phyloP scores from a whole-genome alignment of 2,888 invertebrate species.

The Megastigmus dorsalis region DNA sequence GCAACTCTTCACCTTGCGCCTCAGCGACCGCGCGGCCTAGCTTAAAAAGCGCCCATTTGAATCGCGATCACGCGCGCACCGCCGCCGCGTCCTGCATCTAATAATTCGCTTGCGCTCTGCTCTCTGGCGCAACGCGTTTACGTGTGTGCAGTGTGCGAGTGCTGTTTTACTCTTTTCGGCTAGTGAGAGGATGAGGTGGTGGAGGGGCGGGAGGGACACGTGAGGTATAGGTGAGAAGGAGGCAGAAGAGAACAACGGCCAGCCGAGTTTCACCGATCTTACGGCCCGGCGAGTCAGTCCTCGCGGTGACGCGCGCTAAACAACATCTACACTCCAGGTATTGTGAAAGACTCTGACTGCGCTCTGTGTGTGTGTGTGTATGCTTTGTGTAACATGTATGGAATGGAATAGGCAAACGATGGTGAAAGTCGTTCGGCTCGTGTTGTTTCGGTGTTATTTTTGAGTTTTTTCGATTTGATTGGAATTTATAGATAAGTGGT shows the following conservation, averaged over 20 bases:
- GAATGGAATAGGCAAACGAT: no score
- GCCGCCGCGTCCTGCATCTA: conserved; percentile 41
- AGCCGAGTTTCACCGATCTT: conserved; percentile 33
- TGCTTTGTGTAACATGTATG: no score
- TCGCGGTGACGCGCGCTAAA: conserved; percentile 42
- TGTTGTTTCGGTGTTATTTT: no score
- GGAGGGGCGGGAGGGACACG: background rate
- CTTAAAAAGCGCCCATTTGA: conserved; percentile 47
- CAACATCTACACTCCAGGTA: conserved; percentile 16
- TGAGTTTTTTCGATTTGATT: no score
- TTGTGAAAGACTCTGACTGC: conserved; percentile 8
- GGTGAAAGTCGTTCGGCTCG: no score
- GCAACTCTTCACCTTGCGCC: background rate
- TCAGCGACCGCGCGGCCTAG: no score
- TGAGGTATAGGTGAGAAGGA: no score
- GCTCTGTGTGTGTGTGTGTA: background rate
- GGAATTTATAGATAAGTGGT: no score
- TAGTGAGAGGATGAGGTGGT: background rate
- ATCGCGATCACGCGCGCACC: conserved; percentile 49
- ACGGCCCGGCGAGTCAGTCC: conserved; percentile 53
- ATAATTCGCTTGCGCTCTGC: conserved; percentile 32
- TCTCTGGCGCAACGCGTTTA: conserved; percentile 39
- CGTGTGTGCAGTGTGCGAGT: no score
- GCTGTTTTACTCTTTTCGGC: no score
- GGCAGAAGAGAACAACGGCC: no score